phyloP scores from a whole-genome alignment of 2,797 vertebrate species.

The Sebastes nivosus region DNA sequence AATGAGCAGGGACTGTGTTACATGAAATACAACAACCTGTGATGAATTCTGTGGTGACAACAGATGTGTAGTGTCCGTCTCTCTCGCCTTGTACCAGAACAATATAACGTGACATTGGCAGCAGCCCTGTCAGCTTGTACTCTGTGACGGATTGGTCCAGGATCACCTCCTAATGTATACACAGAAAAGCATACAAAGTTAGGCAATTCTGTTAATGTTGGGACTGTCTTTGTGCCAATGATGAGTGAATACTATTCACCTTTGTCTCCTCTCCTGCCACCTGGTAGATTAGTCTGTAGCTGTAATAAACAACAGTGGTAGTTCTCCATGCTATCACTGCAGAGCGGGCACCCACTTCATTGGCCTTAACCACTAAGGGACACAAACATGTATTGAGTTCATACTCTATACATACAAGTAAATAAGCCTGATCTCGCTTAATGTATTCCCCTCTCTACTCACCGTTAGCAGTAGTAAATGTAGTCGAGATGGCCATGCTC shows the following conservation, averaged over 20 bases:
- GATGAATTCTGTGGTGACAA: conserved; percentile 85
- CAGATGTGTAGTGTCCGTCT: conserved; percentile 73
- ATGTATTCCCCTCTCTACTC: conserved; percentile 4
- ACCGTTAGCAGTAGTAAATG: conserved; percentile 86
- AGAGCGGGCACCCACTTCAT: conserved; percentile 80
- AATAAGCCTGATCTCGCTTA: background rate
- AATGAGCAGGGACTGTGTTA: background rate
- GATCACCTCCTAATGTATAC: conserved; percentile 80
- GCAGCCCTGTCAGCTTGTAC: conserved; percentile 82
- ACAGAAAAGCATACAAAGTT: conserved; percentile 2
- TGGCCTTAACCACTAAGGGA: conserved; percentile 75
- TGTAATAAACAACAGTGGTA: conserved; percentile 76
- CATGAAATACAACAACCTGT: conserved; percentile 80
- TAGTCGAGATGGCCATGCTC: conserved; percentile 82
- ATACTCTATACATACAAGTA: background rate
- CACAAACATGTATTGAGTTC: conserved; percentile 10
- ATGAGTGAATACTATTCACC: conserved; percentile 66
- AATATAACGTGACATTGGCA: conserved; percentile 83
- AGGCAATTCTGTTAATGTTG: background rate
- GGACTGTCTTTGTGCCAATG: background rate
- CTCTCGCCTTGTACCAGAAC: conserved; percentile 84
- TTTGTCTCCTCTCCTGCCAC: conserved; percentile 78
- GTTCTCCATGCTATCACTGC: conserved; percentile 85
- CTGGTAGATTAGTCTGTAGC: conserved; percentile 87
- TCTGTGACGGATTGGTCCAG: conserved; percentile 80